Conservation (phyloP, 1,140 invertebrate genomes). For the Grapholita molesta region DNA sequence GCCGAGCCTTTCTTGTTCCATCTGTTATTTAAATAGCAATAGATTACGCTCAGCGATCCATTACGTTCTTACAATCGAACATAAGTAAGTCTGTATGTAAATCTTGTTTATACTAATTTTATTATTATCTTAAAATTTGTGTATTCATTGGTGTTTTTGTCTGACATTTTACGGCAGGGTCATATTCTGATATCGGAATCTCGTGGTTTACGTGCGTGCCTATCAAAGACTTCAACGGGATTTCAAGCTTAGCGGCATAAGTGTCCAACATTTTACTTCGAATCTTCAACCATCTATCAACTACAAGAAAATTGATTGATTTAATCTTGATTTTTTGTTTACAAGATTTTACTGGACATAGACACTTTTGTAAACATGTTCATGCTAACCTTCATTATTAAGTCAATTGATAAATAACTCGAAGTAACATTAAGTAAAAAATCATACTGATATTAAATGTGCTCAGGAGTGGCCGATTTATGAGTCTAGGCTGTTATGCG, state of each 20-base stretch:
- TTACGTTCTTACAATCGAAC: constrained; percentile 49
- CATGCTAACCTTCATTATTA: too few relatives aligned
- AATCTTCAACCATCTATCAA: too few relatives aligned
- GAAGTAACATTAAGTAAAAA: background rate
- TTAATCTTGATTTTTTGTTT: too few relatives aligned
- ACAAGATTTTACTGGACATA: too few relatives aligned
- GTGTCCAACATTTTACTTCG: background rate
- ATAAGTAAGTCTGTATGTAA: constrained; percentile 70
- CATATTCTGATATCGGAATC: background rate
- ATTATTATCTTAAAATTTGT: constrained; percentile 3
- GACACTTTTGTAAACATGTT: too few relatives aligned
- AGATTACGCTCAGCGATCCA: constrained; percentile 48
- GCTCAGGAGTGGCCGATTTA: constrained; percentile 1
- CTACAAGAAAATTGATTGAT: too few relatives aligned
- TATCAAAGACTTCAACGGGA: constrained; percentile 32
- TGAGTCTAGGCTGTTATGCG: background rate
- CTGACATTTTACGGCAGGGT: background rate
- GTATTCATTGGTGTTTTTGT: background rate
- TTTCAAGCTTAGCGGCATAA: background rate
- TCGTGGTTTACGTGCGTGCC: background rate
- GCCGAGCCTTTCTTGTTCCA: constrained; percentile 54
- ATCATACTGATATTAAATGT: background rate
- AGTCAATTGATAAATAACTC: too few relatives aligned
- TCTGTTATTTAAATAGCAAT: constrained; percentile 73
- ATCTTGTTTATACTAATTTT: constrained; percentile 56